phyloP scores from a whole-genome alignment of 1,140 invertebrate genomes.

The Ceratina japonica region DNA sequence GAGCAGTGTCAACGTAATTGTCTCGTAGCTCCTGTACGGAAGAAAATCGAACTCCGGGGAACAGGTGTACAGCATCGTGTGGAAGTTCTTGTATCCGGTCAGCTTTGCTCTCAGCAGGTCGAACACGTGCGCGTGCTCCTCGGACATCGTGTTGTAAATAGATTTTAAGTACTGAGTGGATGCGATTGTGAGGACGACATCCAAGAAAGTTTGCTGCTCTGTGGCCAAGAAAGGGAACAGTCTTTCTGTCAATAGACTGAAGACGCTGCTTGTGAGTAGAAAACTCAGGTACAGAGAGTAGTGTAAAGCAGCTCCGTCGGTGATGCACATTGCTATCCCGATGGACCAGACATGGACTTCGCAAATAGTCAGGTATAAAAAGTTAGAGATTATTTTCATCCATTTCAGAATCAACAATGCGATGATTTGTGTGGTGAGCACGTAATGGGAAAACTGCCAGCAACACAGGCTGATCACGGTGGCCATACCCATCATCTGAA shows the following conservation, averaged over 20 bases:
- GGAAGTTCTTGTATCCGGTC: constrained; percentile 87
- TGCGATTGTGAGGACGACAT: constrained; percentile 65
- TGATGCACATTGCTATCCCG: constrained; percentile 74
- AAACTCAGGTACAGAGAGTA: constrained; percentile 83
- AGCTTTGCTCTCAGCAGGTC: constrained; percentile 90
- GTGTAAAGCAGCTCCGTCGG: constrained; percentile 82
- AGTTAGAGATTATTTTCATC: constrained; percentile 81
- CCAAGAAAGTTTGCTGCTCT: constrained; percentile 51
- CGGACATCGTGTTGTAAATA: constrained; percentile 69
- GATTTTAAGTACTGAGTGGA: constrained; percentile 67
- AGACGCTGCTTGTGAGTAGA: constrained; percentile 64
- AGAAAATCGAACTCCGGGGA: constrained; percentile 91
- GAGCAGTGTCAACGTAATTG: constrained; percentile 80
- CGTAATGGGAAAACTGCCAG: constrained; percentile 91
- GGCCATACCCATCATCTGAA: constrained; percentile 68
- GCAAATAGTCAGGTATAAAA: constrained; percentile 77
- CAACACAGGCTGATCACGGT: constrained; percentile 80
- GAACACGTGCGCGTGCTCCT: constrained; percentile 86
- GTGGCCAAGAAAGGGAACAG: constrained; percentile 28
- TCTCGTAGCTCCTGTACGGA: constrained; percentile 79
- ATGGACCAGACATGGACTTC: constrained; percentile 83
- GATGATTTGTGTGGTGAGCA: constrained; percentile 85
- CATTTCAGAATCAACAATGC: constrained; percentile 84
- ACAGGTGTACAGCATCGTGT: constrained; percentile 92
- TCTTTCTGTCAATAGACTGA: constrained; percentile 6